Conservation (phyloP, 2,888 invertebrate genomes). For the Iphiclides podalirius region DNA sequence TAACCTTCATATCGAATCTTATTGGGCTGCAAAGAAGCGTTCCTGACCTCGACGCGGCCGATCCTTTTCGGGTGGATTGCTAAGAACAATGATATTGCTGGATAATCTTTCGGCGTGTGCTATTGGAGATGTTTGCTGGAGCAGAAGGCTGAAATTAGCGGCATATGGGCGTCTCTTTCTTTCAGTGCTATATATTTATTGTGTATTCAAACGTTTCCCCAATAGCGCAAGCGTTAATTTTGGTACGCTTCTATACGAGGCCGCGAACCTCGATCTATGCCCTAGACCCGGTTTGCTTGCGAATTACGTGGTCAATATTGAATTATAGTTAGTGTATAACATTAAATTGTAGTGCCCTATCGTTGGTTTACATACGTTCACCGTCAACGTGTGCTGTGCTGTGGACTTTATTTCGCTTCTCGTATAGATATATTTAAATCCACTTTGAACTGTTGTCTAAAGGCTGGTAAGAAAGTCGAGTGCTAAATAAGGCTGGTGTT, state of each 20-base stretch:
- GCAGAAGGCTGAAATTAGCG: too few species aligned
- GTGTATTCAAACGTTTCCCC: not conserved
- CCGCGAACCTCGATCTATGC: too few species aligned
- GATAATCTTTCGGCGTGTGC: too few species aligned
- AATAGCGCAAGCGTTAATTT: not conserved
- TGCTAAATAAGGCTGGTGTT: too few species aligned
- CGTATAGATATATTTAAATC: not conserved
- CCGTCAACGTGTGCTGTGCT: constrained; percentile 9
- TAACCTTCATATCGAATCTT: too few species aligned
- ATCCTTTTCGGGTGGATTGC: too few species aligned
- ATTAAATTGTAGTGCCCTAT: constrained; percentile 45
- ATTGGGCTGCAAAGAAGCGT: too few species aligned
- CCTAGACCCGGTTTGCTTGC: too few species aligned
- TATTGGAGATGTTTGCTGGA: not conserved
- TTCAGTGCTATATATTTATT: not conserved
- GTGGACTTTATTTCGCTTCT: not conserved
- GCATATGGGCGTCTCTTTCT: not conserved
- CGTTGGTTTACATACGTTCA: constrained; percentile 45
- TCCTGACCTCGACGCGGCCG: too few species aligned
- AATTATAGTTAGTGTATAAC: constrained; percentile 13
- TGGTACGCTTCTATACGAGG: too few species aligned
- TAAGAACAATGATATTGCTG: too few species aligned
- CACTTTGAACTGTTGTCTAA: not conserved
- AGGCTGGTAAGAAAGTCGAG: not conserved
- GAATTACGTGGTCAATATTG: constrained; percentile 4